Evolutionary conservation across 2,797 vertebrate species (phyloP).

Genomic region (Chanos chanos): DNA sequence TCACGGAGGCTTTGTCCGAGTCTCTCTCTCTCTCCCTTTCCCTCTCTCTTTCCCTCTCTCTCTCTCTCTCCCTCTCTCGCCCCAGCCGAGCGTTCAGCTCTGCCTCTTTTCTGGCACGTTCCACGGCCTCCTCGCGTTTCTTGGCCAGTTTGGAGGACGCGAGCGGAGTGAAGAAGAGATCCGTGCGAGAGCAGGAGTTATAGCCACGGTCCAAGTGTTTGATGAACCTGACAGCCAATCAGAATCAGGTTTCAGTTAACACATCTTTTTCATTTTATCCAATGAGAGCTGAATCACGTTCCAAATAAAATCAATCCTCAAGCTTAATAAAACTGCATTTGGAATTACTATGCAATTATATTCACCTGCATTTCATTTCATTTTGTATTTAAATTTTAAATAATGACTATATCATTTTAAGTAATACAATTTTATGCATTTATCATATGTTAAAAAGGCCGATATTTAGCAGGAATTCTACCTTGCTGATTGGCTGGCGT

Average conservation of each 20-base stretch:
- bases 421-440: no score
- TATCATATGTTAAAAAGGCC: no score
- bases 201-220: slow-evolving; percentile 94
- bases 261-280: no score
- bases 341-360: no score
- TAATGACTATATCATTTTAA: no score
- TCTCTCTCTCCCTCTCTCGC: slow-evolving; percentile 87
- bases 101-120: slow-evolving; percentile 87
- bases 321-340: no score
- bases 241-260: neutral
- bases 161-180: slow-evolving; percentile 93
- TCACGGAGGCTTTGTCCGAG: slow-evolving; percentile 84
- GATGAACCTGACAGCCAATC: slow-evolving; percentile 79
- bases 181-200: slow-evolving; percentile 91
- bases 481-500: slow-evolving; percentile 96
- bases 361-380: no score
- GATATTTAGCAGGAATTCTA: no score
- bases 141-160: slow-evolving; percentile 93
- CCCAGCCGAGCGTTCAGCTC: slow-evolving; percentile 91
- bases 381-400: no score
- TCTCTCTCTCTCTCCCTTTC: slow-evolving; percentile 83
- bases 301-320: neutral
- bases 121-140: slow-evolving; percentile 91
- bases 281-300: neutral
- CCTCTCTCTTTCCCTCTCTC: slow-evolving; percentile 82